Base-by-base conservation (phyloP, 2,113 vertebrate species). In the Pygoscelis antarcticus region DNA sequence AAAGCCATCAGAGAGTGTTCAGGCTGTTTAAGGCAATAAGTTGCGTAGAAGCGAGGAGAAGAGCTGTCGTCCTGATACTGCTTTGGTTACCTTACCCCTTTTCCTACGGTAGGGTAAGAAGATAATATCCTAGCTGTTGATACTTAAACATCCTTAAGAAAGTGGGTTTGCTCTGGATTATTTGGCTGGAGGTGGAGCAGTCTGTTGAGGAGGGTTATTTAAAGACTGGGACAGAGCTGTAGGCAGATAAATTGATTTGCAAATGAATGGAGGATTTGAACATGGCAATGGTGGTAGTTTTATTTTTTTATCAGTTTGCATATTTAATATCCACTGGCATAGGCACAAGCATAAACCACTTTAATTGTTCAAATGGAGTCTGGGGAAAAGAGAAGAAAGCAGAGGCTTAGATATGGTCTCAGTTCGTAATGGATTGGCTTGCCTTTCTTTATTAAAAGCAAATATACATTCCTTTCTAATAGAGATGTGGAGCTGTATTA, bases 141-240 rank as follows among this genome's bases (percentile, higher is more conserved):
- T 88, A 44, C 68, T 91, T 89, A 61, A 85, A 78, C 86, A 88
- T 81, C 94, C 74, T 88, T 82, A 69, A 17, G 81, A 65, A 40
- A 94, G 83, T 95, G 83, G 87, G 80, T 75, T 84, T 95, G 79
- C 85, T 93, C 76, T 30, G 96, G 83, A 69, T 96, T 97, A 89
- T 93, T 95, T 95, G 83, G 81, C 87, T 91, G 92, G 71, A 96
- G 89, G 85, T 96, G 89, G 94, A 97, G 90, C 84, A 93, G 80
- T 69, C 89, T 95, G 91, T 83, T 87, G 79, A 89, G 90, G 96
- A 96, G 89, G 89, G 91, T 93, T 96, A 93, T 96, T 98, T 96
- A 91, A 97, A 97, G 97, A 47, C 74, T 68, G 86, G 91, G 89
- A 83, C 62, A 49, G 89, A 89, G 79, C 92, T 95, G 84, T 47